Percentiles rank a stretch among this genome's conserved stretches.
Conservation (phyloP, 2,113 vertebrate genomes). For the Mastomys coucha region DNA sequence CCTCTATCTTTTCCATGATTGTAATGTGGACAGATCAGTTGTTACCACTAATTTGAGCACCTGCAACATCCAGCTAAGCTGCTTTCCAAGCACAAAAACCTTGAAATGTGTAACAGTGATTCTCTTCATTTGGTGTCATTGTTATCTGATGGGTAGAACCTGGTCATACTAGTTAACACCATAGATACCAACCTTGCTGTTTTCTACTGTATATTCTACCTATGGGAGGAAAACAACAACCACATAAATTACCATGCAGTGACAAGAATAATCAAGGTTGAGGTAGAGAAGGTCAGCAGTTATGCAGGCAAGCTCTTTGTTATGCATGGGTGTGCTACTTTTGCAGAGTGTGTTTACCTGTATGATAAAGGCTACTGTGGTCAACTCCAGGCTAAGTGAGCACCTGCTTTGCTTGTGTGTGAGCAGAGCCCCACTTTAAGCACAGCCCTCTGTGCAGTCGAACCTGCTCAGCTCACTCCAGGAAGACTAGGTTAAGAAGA, state of each 20-base stretch:
- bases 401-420: neutral
- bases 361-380: neutral
- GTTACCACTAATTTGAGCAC: neutral
- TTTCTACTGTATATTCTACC: neutral
- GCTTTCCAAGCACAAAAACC: neutral
- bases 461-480: neutral
- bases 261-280: neutral
- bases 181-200: neutral
- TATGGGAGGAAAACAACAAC: neutral
- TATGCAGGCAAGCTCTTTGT: neutral
- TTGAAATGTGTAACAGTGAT: neutral
- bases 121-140: neutral
- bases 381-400: neutral
- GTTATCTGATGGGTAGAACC: neutral
- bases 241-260: neutral
- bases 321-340: neutral
- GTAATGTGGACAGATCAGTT: neutral
- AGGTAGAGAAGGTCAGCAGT: neutral
- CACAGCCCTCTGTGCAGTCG: neutral
- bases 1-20: neutral
- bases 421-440: neutral
- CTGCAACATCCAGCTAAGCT: neutral
- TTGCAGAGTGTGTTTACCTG: neutral
- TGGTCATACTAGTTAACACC: neutral
- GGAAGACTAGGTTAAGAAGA: neutral